Evolutionary conservation across 2,888 invertebrate genomes (phyloP), one percentile per base, ranked within the genome.

Genomic region (Mylabris sibirica): DNA sequence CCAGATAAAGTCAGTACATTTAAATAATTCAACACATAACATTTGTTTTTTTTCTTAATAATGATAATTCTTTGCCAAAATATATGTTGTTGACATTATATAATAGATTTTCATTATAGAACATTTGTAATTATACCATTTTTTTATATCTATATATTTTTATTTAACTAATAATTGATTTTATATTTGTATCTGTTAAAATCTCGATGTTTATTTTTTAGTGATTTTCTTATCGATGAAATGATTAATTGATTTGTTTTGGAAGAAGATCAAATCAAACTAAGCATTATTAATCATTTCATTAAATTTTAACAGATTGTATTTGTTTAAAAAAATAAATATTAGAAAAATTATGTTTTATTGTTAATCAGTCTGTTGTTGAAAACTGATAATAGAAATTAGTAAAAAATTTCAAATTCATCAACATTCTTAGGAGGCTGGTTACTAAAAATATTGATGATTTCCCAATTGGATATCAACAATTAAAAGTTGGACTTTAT

Each of bases 1-100:
- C 78, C 71, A 78, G 76, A 80, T 77, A 83, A 80, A 81, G 80
- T 84, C 84, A 84, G 83, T 84, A 84, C 84, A 84, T 82, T 77
- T 20, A 49, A 78, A 82, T 80, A 77, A 80, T 80, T 77, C 72
- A 75, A 74, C 74, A 79, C 78, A 77, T 79, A 79, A 79, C 79
- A 79, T 76, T 74, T 74, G 71, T n/a, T 41, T 3, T 73, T n/a
- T 64, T 66, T 30, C 30, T 30, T 30, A 30, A 30, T 69, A 71
- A 76, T 64, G 69, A 73, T 79, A 77, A 73, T 80, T 80, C 81
- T 82, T 81, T 83, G 84, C 83, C 83, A 84, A 84, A 84, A 84
- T 83, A 83, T 82, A 83, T 75, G 75, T 77, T 72, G 79, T 80
- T 78, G 77, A 80, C 77, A 79, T 72, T 74, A 74, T 74, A 75